phyloP scores from a whole-genome alignment of 2,888 invertebrate genomes.

The Tenthredo amoena region DNA sequence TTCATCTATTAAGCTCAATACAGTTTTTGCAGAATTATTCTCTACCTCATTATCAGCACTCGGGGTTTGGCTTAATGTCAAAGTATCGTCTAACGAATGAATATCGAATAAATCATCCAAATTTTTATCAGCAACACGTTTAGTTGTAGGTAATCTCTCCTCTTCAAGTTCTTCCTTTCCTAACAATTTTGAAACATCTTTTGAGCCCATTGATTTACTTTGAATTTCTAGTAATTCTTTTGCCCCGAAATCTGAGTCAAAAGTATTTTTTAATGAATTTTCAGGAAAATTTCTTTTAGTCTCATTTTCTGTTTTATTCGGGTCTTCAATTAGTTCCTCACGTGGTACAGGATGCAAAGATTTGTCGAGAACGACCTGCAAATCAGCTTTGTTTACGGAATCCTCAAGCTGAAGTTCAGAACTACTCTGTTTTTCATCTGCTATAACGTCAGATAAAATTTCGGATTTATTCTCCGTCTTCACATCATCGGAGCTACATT shows the following conservation, averaged over 20 bases:
- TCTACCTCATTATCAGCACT: neutral
- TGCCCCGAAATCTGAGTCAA: neutral
- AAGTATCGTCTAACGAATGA: neutral
- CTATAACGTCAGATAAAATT: neutral
- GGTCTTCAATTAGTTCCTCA: neutral
- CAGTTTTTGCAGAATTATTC: neutral
- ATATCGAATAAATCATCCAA: neutral
- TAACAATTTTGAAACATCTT: constrained; percentile 8
- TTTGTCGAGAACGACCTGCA: neutral
- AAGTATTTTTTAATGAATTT: neutral
- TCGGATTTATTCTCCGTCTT: constrained; percentile 41
- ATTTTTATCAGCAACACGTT: neutral
- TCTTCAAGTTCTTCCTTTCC: constrained; percentile 8
- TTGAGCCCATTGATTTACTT: neutral
- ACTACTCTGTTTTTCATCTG: neutral
- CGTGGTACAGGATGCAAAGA: neutral
- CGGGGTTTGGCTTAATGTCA: neutral
- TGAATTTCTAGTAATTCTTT: constrained; percentile 13
- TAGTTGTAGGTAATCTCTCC: neutral
- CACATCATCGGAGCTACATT: constrained; percentile 58
- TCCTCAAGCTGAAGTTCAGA: neutral
- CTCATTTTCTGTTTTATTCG: neutral
- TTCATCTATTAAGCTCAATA: neutral
- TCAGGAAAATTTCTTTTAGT: neutral
- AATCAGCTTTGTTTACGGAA: neutral